A percentile compares a stretch with the other conserved stretches of the same genome.
Evolutionary conservation across 1,140 invertebrate genomes (phyloP).

Genomic region (Euborellia annulipes): DNA sequence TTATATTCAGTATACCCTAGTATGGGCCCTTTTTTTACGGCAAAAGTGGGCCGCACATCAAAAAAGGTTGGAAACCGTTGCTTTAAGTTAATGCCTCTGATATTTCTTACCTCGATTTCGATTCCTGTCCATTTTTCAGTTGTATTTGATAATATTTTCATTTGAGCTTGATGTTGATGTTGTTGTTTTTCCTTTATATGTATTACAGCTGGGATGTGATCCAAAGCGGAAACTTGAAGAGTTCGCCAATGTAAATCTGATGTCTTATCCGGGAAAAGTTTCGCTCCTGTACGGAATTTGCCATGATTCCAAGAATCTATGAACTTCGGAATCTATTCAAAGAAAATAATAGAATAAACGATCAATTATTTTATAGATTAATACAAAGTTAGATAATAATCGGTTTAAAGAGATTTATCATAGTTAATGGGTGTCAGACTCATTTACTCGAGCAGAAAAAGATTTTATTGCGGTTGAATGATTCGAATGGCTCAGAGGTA

Average conservation of each 20-base stretch:
- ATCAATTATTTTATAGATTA: no score
- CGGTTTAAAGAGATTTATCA: no score
- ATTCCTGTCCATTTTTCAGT: constrained; percentile 24
- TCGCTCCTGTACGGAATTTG: constrained; percentile 25
- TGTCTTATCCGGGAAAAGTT: constrained; percentile 12
- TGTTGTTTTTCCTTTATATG: constrained; percentile 29
- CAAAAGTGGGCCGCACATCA: no score
- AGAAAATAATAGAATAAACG: no score
- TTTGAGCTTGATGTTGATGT: constrained; percentile 2
- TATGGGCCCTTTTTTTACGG: no score
- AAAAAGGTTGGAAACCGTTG: no score
- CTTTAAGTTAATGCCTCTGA: constrained; percentile 5
- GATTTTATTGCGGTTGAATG: no score
- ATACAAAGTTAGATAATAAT: no score
- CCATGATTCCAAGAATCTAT: constrained; percentile 44
- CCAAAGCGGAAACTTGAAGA: constrained; percentile 24
- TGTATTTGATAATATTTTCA: not conserved
- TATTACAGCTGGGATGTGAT: constrained; percentile 19
- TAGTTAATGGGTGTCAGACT: no score
- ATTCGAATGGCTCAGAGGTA: no score
- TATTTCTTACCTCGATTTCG: constrained; percentile 39
- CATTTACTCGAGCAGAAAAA: no score
- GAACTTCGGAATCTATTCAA: constrained; percentile 34
- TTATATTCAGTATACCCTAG: no score
- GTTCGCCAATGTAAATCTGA: not conserved